phyloP scores from a whole-genome alignment of 2,797 vertebrate genomes.

The Holocentrus rufus region DNA sequence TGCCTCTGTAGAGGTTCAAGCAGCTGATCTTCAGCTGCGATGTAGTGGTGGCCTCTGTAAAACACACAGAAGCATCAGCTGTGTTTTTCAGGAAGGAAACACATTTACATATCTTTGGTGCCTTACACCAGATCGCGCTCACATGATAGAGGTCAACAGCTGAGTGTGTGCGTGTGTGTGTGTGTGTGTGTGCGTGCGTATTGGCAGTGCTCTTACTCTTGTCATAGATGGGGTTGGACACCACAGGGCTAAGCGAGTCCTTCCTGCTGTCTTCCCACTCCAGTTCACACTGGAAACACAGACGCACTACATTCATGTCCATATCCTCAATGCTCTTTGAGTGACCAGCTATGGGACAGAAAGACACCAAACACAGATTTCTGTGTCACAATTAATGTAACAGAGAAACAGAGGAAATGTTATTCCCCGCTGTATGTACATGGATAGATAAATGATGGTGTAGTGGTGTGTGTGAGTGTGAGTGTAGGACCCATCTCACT shows the following conservation, averaged over 20 bases:
- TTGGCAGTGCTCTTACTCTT: slow-evolving; percentile 84
- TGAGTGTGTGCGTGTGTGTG: neutral
- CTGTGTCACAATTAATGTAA: neutral
- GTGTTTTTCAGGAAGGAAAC: slow-evolving; percentile 20
- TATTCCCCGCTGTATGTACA: too few species aligned
- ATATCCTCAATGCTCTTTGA: slow-evolving; percentile 95
- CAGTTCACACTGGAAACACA: slow-evolving; percentile 93
- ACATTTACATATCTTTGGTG: slow-evolving; percentile 19
- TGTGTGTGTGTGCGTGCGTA: neutral
- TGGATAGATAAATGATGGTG: too few species aligned
- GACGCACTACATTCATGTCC: slow-evolving; percentile 94
- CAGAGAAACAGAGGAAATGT: too few species aligned
- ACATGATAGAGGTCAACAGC: neutral
- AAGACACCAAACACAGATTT: slow-evolving; percentile 9
- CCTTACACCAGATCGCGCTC: neutral
- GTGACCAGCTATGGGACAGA: slow-evolving; percentile 83
- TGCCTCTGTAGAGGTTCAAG: slow-evolving; percentile 86
- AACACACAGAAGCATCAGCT: slow-evolving; percentile 20
- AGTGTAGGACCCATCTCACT: slow-evolving; percentile 78
- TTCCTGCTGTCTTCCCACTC: slow-evolving; percentile 81
- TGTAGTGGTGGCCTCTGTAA: slow-evolving; percentile 90
- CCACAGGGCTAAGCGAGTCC: slow-evolving; percentile 82
- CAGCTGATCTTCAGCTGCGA: slow-evolving; percentile 91
- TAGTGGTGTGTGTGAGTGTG: neutral
- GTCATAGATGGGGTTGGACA: slow-evolving; percentile 93